Conservation (phyloP, 2,888 invertebrate species). For the Drosophila neotestacea region DNA sequence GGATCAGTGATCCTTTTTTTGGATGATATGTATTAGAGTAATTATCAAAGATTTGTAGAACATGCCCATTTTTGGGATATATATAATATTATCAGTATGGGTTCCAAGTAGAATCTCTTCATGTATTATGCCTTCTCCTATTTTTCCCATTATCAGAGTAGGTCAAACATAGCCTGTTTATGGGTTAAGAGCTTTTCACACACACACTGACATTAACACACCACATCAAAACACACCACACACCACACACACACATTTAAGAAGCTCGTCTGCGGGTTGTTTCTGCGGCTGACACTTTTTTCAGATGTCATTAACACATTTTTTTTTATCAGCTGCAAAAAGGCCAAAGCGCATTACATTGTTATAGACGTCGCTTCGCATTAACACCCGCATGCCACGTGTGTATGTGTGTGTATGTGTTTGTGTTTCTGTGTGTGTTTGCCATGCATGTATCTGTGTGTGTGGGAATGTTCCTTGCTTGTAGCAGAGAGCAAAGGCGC, state of each 20-base stretch:
- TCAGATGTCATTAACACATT: conserved; percentile 65
- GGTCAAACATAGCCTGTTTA: conserved; percentile 37
- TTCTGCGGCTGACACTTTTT: conserved; percentile 42
- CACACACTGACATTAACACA: background rate
- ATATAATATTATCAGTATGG: too few relatives aligned
- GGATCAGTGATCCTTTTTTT: too few relatives aligned
- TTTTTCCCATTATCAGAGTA: conserved; percentile 8
- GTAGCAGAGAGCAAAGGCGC: conserved; percentile 1
- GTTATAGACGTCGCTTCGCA: conserved; percentile 14
- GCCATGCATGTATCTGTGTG: background rate
- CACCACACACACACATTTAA: background rate
- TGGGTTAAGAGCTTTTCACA: conserved; percentile 39
- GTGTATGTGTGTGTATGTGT: background rate
- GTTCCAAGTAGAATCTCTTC: too few relatives aligned
- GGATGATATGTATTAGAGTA: too few relatives aligned
- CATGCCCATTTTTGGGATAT: too few relatives aligned
- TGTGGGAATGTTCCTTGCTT: conserved; percentile 14
- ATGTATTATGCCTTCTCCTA: too few relatives aligned
- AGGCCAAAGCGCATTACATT: conserved; percentile 34
- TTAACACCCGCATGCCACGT: conserved; percentile 10
- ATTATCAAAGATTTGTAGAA: too few relatives aligned
- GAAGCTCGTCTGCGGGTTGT: conserved; percentile 1
- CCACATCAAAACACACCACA: too few relatives aligned
- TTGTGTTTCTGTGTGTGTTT: conserved; percentile 4
- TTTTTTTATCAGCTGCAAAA: conserved; percentile 41